Conservation (phyloP, 2,888 invertebrate genomes). For the Pardosa pseudoannulata region DNA sequence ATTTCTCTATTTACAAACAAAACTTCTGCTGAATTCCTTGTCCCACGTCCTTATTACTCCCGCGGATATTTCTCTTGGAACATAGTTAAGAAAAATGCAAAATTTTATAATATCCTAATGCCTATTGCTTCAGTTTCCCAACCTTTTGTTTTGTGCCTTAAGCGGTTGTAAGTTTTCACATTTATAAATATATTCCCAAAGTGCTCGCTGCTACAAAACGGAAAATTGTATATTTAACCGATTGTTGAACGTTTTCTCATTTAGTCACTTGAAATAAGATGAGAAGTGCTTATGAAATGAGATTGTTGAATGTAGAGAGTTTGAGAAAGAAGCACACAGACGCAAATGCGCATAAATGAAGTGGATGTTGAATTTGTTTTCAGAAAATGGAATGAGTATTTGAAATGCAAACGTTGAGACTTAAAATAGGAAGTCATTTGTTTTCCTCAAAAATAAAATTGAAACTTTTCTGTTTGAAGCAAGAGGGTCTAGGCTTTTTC, state of each 20-base stretch:
- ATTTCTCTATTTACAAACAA: background rate
- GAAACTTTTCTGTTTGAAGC: too few relatives aligned
- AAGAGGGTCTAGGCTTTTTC: too few relatives aligned
- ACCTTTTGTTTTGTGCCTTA: background rate
- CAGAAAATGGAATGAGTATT: background rate
- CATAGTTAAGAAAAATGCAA: background rate
- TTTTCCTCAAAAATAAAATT: background rate
- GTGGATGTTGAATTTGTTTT: background rate
- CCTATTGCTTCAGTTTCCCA: background rate
- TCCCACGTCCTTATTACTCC: background rate
- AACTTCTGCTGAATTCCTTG: background rate
- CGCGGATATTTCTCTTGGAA: background rate
- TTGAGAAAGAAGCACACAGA: background rate
- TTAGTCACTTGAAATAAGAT: background rate
- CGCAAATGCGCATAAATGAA: constrained; percentile 2
- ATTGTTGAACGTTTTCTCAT: constrained; percentile 26
- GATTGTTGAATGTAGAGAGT: background rate
- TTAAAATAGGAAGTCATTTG: constrained; percentile 2
- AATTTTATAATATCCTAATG: constrained; percentile 8
- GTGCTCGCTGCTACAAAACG: background rate
- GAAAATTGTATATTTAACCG: constrained; percentile 25
- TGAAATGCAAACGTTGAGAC: background rate
- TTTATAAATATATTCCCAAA: background rate
- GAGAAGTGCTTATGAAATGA: constrained; percentile 21
- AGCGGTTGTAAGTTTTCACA: background rate